Conservation (phyloP, 2,113 vertebrate species). For the Indicator maculatus region DNA sequence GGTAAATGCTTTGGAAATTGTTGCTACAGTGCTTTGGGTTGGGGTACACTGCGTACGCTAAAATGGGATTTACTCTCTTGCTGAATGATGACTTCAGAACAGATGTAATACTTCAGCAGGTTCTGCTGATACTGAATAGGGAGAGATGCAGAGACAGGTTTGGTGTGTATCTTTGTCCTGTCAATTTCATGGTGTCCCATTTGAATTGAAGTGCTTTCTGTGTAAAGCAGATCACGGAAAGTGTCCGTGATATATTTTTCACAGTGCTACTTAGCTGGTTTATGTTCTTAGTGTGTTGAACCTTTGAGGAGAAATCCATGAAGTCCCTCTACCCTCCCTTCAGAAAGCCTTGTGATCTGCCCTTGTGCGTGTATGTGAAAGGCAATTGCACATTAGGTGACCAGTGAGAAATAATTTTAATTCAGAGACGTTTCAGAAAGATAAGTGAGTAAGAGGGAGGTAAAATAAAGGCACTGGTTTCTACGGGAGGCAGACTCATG, state of each 20-base stretch:
- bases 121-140: neutral
- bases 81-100: neutral
- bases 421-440: neutral
- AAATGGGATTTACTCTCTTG: neutral
- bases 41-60: neutral
- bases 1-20: neutral
- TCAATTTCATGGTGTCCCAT: neutral
- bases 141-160: neutral
- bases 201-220: neutral
- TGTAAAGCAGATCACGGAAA: neutral
- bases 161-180: neutral
- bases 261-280: neutral
- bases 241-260: neutral
- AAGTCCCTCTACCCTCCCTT: neutral
- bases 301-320: neutral
- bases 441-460: neutral
- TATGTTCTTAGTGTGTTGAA: neutral
- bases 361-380: fast-evolving
- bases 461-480: neutral
- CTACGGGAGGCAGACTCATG: neutral
- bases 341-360: neutral
- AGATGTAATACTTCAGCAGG: neutral
- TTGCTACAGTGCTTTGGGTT: neutral
- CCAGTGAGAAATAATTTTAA: neutral
- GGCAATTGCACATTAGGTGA: neutral